Evolutionary conservation across 2,888 invertebrate genomes (phyloP).

Genomic region (Bibio marci): DNA sequence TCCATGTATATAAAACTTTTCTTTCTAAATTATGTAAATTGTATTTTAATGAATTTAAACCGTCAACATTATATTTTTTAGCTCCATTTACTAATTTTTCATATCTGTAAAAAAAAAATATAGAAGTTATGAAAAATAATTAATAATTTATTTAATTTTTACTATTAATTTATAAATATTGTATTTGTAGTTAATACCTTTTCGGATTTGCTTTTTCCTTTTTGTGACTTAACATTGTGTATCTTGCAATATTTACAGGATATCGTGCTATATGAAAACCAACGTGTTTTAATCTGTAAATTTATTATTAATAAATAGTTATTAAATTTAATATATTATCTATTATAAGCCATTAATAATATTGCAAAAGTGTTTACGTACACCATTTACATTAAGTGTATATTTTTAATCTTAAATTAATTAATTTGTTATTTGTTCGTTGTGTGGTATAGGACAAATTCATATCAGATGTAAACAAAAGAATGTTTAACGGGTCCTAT

Average conservation of each 20-base stretch:
- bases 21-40: slow-evolving; percentile 46
- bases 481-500: too few relatives aligned
- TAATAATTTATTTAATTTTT: too few relatives aligned
- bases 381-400: too few relatives aligned
- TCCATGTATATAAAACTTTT: slow-evolving; percentile 65
- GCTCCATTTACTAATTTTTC: slow-evolving; percentile 71
- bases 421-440: too few relatives aligned
- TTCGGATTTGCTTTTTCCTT: slow-evolving; percentile 82
- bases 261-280: slow-evolving; percentile 84
- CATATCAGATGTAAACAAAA: too few relatives aligned
- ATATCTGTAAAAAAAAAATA: slow-evolving; percentile 40
- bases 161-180: too few relatives aligned
- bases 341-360: too few relatives aligned
- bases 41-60: slow-evolving; percentile 71
- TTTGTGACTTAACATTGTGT: slow-evolving; percentile 88
- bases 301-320: background rate
- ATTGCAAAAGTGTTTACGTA: too few relatives aligned
- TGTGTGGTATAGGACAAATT: too few relatives aligned
- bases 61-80: slow-evolving; percentile 69
- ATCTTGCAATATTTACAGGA: slow-evolving; percentile 80
- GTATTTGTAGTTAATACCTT: too few relatives aligned
- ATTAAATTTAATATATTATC: too few relatives aligned
- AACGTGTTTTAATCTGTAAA: slow-evolving; percentile 43
- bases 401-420: too few relatives aligned
- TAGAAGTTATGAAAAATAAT: background rate